A percentile compares a stretch with the other conserved stretches of the same genome.
These are phyloP conservation scores for Crypturellus undulatus DNA, from an alignment of 2,113 vertebrate species.

Conservation along the genomic window DNA sequence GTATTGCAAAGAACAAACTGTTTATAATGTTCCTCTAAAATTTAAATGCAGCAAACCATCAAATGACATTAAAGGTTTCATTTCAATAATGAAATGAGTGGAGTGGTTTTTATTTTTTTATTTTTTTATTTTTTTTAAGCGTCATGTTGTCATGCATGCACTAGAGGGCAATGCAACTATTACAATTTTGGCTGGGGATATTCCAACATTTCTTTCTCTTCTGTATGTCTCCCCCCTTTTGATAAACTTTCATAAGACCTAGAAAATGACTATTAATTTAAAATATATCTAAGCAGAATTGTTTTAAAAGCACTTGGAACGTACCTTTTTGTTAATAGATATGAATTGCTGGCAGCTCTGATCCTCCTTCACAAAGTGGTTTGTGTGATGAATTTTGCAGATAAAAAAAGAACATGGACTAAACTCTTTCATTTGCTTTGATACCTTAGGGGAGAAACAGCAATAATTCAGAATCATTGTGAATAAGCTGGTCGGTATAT, in stretches of 20 bases:
- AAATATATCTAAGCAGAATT: slow-evolving; percentile 51
- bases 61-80: slow-evolving; percentile 34
- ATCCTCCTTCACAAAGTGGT: not conserved
- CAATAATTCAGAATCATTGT: slow-evolving; percentile 51
- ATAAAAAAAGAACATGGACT: slow-evolving; percentile 4
- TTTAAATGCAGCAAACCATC: slow-evolving; percentile 41
- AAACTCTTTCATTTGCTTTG: slow-evolving; percentile 36
- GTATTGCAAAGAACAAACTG: not conserved
- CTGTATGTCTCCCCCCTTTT: not conserved
- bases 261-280: slow-evolving; percentile 66
- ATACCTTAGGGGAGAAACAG: slow-evolving; percentile 12
- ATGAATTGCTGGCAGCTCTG: slow-evolving; percentile 35
- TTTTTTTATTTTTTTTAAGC: not conserved
- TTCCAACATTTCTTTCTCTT: not conserved
- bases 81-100: not conserved
- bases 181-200: slow-evolving; percentile 16
- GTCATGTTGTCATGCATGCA: slow-evolving; percentile 33
- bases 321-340: slow-evolving; percentile 65
- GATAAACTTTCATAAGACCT: slow-evolving; percentile 6
- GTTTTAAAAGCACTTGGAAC: slow-evolving; percentile 68
- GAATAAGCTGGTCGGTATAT: slow-evolving; percentile 37
- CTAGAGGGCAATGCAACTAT: slow-evolving; percentile 82
- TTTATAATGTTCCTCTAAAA: slow-evolving; percentile 7
- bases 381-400: slow-evolving; percentile 44
- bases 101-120: not conserved